These are phyloP conservation scores for Dissostichus mawsoni DNA, from an alignment of 2,113 vertebrate species.

Conservation along the genomic window DNA sequence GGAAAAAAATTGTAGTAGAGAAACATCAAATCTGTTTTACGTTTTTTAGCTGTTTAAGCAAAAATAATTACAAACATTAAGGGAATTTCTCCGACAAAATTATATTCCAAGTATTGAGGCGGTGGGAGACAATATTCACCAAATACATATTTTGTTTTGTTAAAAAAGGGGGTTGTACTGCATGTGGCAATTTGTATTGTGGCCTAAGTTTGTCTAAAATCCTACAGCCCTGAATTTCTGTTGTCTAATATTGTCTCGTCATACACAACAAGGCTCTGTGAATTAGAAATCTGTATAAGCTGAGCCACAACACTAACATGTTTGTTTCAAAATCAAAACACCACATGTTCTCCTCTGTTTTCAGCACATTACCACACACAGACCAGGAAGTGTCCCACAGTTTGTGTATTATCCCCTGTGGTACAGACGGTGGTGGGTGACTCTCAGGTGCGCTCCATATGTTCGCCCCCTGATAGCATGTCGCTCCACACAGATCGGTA, in stretches of 20 bases:
- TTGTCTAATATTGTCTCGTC: neutral
- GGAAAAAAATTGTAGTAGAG: too few relatives aligned
- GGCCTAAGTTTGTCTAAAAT: neutral
- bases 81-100: too few relatives aligned
- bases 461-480: neutral
- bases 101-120: too few relatives aligned
- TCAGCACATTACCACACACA: neutral
- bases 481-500: neutral
- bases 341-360: neutral
- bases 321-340: slow-evolving; percentile 23
- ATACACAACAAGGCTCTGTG: neutral
- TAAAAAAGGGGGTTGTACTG: neutral
- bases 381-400: slow-evolving; percentile 10
- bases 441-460: slow-evolving; percentile 62
- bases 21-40: too few relatives aligned
- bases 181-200: neutral
- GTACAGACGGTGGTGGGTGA: slow-evolving; percentile 2
- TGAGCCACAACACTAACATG: neutral
- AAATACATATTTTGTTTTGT: too few relatives aligned
- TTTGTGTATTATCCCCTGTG: slow-evolving; percentile 40
- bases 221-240: neutral
- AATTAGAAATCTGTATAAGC: neutral
- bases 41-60: too few relatives aligned
- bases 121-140: too few relatives aligned
- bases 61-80: too few relatives aligned